phyloP scores from a whole-genome alignment of 2,797 vertebrate species.

The Schizopygopsis malacanthus region DNA sequence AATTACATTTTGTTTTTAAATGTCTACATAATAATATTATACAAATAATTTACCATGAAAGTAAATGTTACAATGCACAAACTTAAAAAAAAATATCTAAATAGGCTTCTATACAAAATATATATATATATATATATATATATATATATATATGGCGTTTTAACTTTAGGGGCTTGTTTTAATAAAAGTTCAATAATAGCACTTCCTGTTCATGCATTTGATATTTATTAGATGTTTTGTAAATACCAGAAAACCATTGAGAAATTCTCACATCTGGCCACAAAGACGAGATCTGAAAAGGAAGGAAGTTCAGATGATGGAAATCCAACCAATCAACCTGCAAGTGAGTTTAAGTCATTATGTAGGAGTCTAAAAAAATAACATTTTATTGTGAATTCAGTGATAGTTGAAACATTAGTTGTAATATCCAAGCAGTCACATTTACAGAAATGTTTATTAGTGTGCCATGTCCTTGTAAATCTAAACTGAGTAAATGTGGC shows the following conservation, averaged over 20 bases:
- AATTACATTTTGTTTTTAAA: neutral
- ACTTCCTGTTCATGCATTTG: neutral
- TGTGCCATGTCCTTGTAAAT: neutral
- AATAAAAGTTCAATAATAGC: neutral
- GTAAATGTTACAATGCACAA: neutral
- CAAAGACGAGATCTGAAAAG: slow-evolving; percentile 46
- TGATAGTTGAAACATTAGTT: neutral
- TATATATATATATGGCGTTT: neutral
- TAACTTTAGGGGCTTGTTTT: neutral
- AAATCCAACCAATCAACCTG: neutral
- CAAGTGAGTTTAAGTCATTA: slow-evolving; percentile 35
- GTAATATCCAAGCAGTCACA: neutral
- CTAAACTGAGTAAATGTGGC: neutral
- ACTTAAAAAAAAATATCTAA: neutral
- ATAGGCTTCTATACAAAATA: neutral
- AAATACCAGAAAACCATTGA: slow-evolving; percentile 81
- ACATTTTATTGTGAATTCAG: neutral
- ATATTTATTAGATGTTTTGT: slow-evolving; percentile 13
- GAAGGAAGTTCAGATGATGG: neutral
- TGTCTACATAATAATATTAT: neutral
- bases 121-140: too few relatives aligned
- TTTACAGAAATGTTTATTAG: neutral
- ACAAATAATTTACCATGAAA: neutral
- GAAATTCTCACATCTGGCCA: slow-evolving; percentile 79
- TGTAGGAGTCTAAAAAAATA: neutral